A percentile compares a stretch with the other conserved stretches of the same genome.
phyloP scores from a whole-genome alignment of 2,797 vertebrate species.

The Micrastur ruficollis region DNA sequence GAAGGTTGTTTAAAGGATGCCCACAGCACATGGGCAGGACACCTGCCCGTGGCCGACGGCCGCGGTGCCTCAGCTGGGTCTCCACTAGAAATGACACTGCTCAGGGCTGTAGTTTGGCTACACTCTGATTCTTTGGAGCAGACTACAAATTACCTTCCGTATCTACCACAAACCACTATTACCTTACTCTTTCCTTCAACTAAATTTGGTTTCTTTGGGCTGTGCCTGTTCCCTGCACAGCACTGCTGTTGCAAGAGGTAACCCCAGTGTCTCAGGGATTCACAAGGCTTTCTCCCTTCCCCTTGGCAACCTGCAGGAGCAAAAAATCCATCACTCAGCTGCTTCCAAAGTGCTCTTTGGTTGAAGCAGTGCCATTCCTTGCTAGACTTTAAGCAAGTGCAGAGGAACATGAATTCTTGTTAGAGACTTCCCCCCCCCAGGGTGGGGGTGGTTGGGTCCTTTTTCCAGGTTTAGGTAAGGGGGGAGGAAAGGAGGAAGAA shows the following conservation, averaged over 20 bases:
- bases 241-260: neutral
- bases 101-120: neutral
- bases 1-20: too few species aligned
- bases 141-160: neutral
- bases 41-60: neutral
- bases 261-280: neutral
- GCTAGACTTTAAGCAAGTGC: neutral
- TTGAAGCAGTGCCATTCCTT: neutral
- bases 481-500: neutral
- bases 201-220: fast-evolving
- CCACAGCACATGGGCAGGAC: fast-evolving
- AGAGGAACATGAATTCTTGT: neutral
- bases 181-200: neutral
- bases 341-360: neutral
- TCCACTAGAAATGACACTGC: neutral
- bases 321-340: neutral
- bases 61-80: neutral
- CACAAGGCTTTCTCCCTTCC: neutral
- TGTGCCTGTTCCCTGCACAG: neutral
- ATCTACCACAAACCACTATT: neutral
- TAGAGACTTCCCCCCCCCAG: too few species aligned
- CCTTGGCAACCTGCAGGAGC: neutral
- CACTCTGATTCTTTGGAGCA: neutral
- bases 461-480: neutral
- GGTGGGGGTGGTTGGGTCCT: neutral